Percentiles rank a stretch among this genome's conserved stretches.
Conservation (phyloP, 2,797 vertebrate species). For the Amniataba percoides region DNA sequence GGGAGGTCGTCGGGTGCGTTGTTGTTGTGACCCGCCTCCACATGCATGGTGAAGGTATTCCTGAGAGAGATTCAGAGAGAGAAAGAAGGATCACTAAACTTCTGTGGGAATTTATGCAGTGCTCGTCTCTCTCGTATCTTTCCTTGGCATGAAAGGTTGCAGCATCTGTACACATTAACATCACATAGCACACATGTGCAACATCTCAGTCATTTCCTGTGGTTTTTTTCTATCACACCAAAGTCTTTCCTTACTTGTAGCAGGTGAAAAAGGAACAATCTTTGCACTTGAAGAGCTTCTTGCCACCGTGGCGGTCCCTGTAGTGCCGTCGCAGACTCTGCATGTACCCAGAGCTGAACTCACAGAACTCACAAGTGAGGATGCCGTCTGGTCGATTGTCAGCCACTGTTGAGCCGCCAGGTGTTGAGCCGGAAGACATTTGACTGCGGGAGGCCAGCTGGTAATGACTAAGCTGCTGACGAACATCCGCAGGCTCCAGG, state of each 20-base stretch:
- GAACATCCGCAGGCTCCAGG: conserved; percentile 94
- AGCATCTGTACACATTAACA: neutral
- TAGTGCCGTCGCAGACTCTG: conserved; percentile 98
- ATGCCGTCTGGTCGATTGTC: conserved; percentile 86
- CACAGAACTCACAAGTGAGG: conserved; percentile 98
- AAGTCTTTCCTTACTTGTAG: conserved; percentile 90
- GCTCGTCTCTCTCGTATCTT: neutral
- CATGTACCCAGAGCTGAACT: conserved; percentile 99
- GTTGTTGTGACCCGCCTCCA: conserved; percentile 94
- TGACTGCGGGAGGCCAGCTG: conserved; percentile 93
- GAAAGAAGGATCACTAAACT: neutral
- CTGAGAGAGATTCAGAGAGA: conserved; percentile 76
- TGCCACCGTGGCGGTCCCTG: conserved; percentile 96
- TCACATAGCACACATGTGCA: neutral
- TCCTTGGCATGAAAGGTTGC: neutral
- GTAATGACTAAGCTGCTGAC: conserved; percentile 96
- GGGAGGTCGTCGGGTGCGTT: conserved; percentile 89
- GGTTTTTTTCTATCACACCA: neutral
- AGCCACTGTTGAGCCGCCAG: conserved; percentile 66
- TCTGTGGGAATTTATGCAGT: neutral
- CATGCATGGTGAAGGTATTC: conserved; percentile 96
- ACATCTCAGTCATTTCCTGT: neutral
- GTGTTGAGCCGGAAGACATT: conserved; percentile 85
- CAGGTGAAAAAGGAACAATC: conserved; percentile 98
- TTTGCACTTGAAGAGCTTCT: conserved; percentile 99